Evolutionary conservation across 1,140 invertebrate species (phyloP).

Genomic region (Megalonaias nervosa): DNA sequence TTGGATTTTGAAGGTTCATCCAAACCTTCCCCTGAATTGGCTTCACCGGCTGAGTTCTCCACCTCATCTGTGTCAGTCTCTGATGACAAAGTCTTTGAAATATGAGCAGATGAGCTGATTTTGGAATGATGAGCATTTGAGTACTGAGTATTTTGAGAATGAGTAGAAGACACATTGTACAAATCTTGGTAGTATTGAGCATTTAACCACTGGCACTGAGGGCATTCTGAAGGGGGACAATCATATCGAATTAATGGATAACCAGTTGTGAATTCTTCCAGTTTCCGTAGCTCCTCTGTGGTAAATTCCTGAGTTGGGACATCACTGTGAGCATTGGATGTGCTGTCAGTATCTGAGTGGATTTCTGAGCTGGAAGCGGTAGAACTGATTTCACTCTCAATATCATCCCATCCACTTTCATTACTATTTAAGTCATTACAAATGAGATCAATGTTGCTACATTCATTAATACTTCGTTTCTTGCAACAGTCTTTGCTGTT

Average conservation of each 20-base stretch:
- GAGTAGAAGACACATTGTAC: too few relatives aligned
- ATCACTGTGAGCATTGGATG: conserved; percentile 31
- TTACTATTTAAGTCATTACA: conserved; percentile 67
- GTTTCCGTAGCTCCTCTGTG: conserved; percentile 57
- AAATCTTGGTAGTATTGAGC: conserved; percentile 15
- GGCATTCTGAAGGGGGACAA: conserved; percentile 59
- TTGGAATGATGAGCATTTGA: too few relatives aligned
- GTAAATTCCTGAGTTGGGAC: conserved; percentile 35
- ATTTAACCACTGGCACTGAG: conserved; percentile 59
- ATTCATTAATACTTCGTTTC: conserved; percentile 59
- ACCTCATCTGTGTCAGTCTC: too few relatives aligned
- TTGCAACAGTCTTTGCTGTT: conserved; percentile 31
- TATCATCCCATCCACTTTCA: conserved; percentile 47
- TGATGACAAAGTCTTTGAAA: too few relatives aligned
- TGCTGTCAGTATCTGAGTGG: conserved; percentile 53
- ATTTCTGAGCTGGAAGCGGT: conserved; percentile 61
- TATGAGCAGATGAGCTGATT: too few relatives aligned
- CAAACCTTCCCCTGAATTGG: too few relatives aligned
- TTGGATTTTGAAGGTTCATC: conserved; percentile 18
- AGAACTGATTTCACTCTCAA: conserved; percentile 62
- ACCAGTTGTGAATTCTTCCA: conserved; percentile 65
- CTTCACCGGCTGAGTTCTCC: too few relatives aligned
- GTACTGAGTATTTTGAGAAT: conserved; percentile 19
- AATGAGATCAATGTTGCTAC: conserved; percentile 67
- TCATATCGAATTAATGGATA: conserved; percentile 63